Percentiles rank a stretch among this genome's conserved stretches.
phyloP scores from a whole-genome alignment of 2,797 vertebrate genomes.

The Phaenicophaeus curvirostris region DNA sequence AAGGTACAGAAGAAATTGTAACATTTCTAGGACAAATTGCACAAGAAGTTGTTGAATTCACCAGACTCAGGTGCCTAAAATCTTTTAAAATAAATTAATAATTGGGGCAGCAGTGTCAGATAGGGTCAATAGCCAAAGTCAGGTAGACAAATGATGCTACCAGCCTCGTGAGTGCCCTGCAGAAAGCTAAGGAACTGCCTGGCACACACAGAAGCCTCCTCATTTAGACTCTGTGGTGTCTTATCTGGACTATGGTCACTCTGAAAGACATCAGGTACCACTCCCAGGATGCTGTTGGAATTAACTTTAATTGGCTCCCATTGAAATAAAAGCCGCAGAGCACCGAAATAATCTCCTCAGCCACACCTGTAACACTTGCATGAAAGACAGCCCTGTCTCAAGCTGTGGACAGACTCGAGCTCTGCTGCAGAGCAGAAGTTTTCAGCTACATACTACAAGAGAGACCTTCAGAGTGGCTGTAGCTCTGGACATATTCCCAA shows the following conservation, averaged over 20 bases:
- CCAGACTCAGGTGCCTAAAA: not conserved
- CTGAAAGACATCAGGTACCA: not conserved
- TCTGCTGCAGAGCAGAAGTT: not conserved
- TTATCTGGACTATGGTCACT: not conserved
- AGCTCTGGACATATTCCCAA: not conserved
- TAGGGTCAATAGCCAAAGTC: not conserved
- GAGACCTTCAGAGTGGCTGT: not conserved
- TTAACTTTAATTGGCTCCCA: not conserved
- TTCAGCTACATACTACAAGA: not conserved
- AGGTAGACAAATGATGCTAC: not conserved
- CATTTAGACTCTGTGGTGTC: not conserved
- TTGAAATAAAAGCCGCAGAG: not conserved
- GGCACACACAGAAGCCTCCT: not conserved
- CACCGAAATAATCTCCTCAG: not conserved
- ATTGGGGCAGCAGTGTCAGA: not conserved
- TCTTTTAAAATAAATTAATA: not conserved
- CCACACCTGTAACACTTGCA: not conserved
- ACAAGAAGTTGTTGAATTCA: not conserved
- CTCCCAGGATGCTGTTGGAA: not conserved
- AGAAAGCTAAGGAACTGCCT: not conserved
- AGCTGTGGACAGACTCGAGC: not conserved
- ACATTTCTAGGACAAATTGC: not conserved
- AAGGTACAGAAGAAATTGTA: not conserved
- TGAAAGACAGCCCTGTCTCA: not conserved
- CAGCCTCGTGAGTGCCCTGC: not conserved